phyloP scores from a whole-genome alignment of 2,888 invertebrate species.

The Pollenia angustigena region DNA sequence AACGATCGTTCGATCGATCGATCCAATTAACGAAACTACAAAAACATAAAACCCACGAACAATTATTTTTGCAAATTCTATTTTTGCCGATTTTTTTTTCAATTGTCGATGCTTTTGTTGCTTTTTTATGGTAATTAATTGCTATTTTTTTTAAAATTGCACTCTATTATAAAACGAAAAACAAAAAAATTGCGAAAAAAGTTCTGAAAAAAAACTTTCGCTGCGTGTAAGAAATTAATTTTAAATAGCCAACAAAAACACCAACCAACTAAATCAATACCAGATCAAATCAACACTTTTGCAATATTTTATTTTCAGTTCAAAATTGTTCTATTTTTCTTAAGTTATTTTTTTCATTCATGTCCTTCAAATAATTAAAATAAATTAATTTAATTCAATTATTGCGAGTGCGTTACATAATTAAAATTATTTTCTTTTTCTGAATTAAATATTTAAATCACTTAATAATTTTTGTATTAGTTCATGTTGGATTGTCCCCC shows the following conservation, averaged over 20 bases:
- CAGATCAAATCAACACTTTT: slow-evolving; percentile 47
- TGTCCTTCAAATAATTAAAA: slow-evolving; percentile 63
- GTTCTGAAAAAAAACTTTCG: slow-evolving; percentile 41
- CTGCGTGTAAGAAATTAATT: slow-evolving; percentile 51
- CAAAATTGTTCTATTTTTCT: slow-evolving; percentile 18
- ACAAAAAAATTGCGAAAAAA: slow-evolving; percentile 23
- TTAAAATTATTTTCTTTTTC: neutral
- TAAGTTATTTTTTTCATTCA: slow-evolving; percentile 49
- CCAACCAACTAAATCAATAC: slow-evolving; percentile 21
- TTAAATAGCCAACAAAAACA: slow-evolving; percentile 47
- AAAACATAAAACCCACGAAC: slow-evolving; percentile 38
- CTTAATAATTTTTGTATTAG: slow-evolving; percentile 31
- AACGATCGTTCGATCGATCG: slow-evolving; percentile 36
- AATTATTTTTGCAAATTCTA: slow-evolving; percentile 71
- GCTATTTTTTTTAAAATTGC: slow-evolving; percentile 47
- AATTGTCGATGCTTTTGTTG: slow-evolving; percentile 33
- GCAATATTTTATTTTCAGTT: slow-evolving; percentile 31
- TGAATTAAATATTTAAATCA: slow-evolving; percentile 20
- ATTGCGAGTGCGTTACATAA: slow-evolving; percentile 39
- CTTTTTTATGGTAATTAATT: slow-evolving; percentile 58
- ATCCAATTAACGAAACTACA: slow-evolving; percentile 25
- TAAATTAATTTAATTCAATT: slow-evolving; percentile 7
- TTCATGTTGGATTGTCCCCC: neutral
- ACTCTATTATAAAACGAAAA: slow-evolving; percentile 30
- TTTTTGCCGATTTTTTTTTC: slow-evolving; percentile 64